Base-by-base conservation (phyloP, 2,113 vertebrate species). In the Eira barbara region DNA sequence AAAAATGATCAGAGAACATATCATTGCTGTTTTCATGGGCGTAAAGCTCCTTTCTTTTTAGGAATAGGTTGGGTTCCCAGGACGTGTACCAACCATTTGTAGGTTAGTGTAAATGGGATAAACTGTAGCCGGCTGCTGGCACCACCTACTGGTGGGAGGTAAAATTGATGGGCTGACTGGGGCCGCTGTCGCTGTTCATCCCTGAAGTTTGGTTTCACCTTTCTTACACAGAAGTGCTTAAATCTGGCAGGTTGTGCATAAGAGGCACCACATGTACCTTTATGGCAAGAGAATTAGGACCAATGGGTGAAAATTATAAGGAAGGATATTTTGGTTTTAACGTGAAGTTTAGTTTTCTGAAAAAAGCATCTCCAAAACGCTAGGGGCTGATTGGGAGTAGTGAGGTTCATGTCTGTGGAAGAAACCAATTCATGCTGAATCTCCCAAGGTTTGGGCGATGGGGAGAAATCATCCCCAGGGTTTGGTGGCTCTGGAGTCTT, bases 121-220 rank as follows among this genome's bases (percentile, higher is more conserved):
- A 15, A 49, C 42, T 23, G 7, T 13, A 20, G 13, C 57, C 89
- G 11, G 45, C 49, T 57, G 81, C 74, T 88, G 2, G 80, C 7
- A 71, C 93, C 97, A 84, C 91, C 97, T 97, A 3, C 78, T 69
- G 97, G 95, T 92, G 7, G 27, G 45, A 79, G 8, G 52, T 81
- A 47, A 86, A 79, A 55, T 71, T 39, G 84, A 23, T 11, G 45
- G 7, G 0, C 67, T 49, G 80, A 27, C 45, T 2, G 4, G 52
- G 2, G 4, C 71, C 2, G 4, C n/a, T 1, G 0, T 59, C 25
- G 14, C 42, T n/a, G 31, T 73, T 52, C n/a, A 9, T 36, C 45
- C 29, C 0, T 8, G 7, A 34, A 49, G 69, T 14, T 52, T n/a
- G 59, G 55, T 57, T 92, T 47, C 65, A 7, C 17, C 61, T 92